These are phyloP conservation scores for Physocephala rufipes DNA, from an alignment of 2,888 invertebrate species.

Conservation along the genomic window DNA sequence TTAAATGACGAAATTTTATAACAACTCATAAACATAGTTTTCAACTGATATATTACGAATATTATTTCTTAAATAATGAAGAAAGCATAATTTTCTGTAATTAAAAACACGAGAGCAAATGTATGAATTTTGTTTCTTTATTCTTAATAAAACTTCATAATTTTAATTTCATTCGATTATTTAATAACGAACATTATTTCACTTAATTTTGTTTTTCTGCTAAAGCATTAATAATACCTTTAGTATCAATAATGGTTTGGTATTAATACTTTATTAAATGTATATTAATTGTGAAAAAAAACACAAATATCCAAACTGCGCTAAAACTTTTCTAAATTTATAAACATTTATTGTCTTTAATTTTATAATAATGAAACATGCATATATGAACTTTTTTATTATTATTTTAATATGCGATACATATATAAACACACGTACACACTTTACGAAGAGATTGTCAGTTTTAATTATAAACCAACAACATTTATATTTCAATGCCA, in stretches of 20 bases:
- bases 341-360: slow-evolving; percentile 5
- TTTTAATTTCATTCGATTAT: too few species aligned
- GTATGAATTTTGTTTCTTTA: too few species aligned
- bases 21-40: too few species aligned
- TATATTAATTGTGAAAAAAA: background rate
- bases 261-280: background rate
- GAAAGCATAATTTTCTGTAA: too few species aligned
- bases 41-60: too few species aligned
- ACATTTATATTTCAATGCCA: slow-evolving; percentile 28
- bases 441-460: background rate
- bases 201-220: too few species aligned
- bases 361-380: background rate
- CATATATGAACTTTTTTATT: background rate
- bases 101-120: too few species aligned
- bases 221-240: too few species aligned
- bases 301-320: background rate
- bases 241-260: background rate
- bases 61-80: too few species aligned
- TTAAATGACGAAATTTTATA: too few species aligned
- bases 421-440: background rate
- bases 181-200: too few species aligned
- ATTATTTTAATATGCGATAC: background rate
- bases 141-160: too few species aligned
- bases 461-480: background rate
- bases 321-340: slow-evolving; percentile 15